These are phyloP conservation scores for Onychomys leucogaster DNA, from an alignment of 2,797 vertebrate species.

Conservation along the genomic window DNA sequence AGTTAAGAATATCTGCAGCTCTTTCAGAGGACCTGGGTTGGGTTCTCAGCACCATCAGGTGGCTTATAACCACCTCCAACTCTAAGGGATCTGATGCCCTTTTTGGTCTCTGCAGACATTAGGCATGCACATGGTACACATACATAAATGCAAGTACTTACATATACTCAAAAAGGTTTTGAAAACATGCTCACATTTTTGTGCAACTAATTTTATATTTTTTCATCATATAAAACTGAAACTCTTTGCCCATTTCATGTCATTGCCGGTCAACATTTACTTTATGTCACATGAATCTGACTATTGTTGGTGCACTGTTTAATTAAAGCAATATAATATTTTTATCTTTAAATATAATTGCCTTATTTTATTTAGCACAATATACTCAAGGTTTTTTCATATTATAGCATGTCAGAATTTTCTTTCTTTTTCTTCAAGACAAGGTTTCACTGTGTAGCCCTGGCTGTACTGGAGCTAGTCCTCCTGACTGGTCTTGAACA, in stretches of 20 bases:
- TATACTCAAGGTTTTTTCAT: background rate
- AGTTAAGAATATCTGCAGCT: background rate
- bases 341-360: background rate
- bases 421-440: background rate
- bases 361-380: background rate
- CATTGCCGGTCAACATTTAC: background rate
- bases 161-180: background rate
- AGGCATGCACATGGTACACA: background rate
- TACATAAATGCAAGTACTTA: background rate
- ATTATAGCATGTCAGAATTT: background rate
- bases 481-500: background rate
- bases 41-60: background rate
- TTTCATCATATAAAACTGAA: slow-evolving; percentile 38
- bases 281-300: background rate
- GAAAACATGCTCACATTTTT: background rate
- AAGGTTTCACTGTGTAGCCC: background rate
- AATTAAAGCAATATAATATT: background rate
- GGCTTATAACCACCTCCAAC: background rate
- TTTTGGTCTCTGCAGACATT: background rate
- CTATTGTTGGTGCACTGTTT: background rate
- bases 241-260: background rate
- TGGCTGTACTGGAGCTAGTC: background rate
- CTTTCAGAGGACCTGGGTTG: background rate
- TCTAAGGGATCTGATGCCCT: background rate
- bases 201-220: background rate